Evolutionary conservation across 2,888 invertebrate species (phyloP), one percentile per base, ranked within the genome.

Genomic region (Dione vanillae): DNA sequence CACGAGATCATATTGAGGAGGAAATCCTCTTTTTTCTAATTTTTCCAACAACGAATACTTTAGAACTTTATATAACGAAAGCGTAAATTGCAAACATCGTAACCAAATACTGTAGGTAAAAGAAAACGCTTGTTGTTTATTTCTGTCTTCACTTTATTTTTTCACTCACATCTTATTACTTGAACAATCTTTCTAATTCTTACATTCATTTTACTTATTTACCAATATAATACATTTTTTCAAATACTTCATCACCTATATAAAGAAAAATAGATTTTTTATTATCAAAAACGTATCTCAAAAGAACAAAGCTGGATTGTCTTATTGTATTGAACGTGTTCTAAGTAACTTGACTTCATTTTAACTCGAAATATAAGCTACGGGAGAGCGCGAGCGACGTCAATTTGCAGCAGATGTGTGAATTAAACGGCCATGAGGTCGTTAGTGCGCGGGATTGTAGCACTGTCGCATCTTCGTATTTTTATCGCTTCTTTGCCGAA

Each of bases 1-100:
- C 83, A 77, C 83, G 83, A 88, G 88, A 91, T 90, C 91, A 87
- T 88, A 90, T 90, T 89, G 87, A 86, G 81, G 82, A 82, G 78
- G 79, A 81, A 82, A 83, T 82, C 82, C 78, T 79, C 83, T 79
- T 88, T 86, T 86, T 87, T 84, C 79, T 85, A 87, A 86, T 90
- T 90, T 87, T 80, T 79, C 65, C 75, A 78, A 78, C 73, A 83
- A 77, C 77, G 81, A 78, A 79, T 82, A 83, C 88, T 85, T 83
- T 79, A 82, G 88, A 91, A 90, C 82, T 89, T 90, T 89, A 89
- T 91, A 86, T 88, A 88, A 91, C 84, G 85, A 78, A 74, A 84
- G 79, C 83, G 87, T 90, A 89, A 90, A 91, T 89, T 87, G 85
- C 81, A 83, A 85, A 88, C 85, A 87, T 87, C 84, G 86, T 83